Conservation (phyloP, 2,888 invertebrate genomes). For the Argyresthia albistria region DNA sequence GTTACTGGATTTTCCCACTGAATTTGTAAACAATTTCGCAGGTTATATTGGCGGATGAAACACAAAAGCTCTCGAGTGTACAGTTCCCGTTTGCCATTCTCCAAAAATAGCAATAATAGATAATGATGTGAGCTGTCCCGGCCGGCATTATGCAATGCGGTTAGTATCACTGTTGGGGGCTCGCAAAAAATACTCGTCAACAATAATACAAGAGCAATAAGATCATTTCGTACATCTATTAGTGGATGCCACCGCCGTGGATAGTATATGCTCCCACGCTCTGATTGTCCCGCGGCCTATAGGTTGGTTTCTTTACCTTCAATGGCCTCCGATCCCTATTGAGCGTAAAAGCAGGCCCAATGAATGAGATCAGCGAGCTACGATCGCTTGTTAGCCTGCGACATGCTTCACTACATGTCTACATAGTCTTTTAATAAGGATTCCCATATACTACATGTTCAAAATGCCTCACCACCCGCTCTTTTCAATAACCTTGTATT, state of each 20-base stretch:
- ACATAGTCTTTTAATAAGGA: neutral
- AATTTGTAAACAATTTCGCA: no score
- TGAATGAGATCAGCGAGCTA: slow-evolving; percentile 5
- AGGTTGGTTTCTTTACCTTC: slow-evolving; percentile 32
- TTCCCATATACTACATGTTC: no score
- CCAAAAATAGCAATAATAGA: slow-evolving; percentile 20
- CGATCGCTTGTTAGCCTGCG: neutral
- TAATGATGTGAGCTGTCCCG: slow-evolving; percentile 19
- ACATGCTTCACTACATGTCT: neutral
- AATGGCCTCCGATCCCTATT: slow-evolving; percentile 12
- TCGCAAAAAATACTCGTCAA: slow-evolving; percentile 38
- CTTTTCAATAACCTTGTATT: no score
- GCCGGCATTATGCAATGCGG: slow-evolving; percentile 33
- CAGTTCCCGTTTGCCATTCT: neutral
- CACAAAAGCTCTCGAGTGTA: no score
- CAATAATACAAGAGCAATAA: slow-evolving; percentile 59
- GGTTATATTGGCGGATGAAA: no score
- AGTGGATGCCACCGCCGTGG: slow-evolving; percentile 38
- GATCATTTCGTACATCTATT: slow-evolving; percentile 52
- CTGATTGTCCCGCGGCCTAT: slow-evolving; percentile 26
- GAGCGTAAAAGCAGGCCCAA: slow-evolving; percentile 8
- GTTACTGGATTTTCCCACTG: no score
- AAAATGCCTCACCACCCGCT: no score
- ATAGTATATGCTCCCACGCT: slow-evolving; percentile 40
- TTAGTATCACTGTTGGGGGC: slow-evolving; percentile 28